These are phyloP conservation scores for Hylia prasina DNA, from an alignment of 2,113 vertebrate species.

Conservation along the genomic window DNA sequence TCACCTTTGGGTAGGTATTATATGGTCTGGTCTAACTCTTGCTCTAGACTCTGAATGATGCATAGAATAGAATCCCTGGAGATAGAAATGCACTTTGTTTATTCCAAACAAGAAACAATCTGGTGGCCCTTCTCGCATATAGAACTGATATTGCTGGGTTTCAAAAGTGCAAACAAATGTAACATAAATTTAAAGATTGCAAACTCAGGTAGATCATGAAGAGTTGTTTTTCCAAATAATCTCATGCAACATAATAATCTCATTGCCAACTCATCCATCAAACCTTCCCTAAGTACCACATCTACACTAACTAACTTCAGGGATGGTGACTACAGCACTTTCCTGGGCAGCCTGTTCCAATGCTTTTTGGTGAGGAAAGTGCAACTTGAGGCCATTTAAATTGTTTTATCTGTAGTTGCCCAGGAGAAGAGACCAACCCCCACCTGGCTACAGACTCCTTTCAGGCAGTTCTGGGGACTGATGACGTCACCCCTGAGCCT, in stretches of 20 bases:
- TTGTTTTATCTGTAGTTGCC: neutral
- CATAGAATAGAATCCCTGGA: neutral
- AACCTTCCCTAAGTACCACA: neutral
- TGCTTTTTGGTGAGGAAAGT: neutral
- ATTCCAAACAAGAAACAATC: neutral
- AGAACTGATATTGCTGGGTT: neutral
- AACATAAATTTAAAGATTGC: neutral
- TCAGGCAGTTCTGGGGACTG: neutral
- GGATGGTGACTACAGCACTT: neutral
- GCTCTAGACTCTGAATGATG: neutral
- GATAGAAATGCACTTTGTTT: neutral
- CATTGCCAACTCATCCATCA: neutral
- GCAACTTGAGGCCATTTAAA: neutral
- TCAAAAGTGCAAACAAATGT: neutral
- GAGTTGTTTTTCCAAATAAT: neutral
- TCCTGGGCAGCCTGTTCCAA: neutral
- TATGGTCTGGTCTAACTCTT: neutral
- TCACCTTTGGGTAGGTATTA: neutral
- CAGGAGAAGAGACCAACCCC: neutral
- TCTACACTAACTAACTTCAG: neutral
- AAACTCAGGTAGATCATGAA: neutral
- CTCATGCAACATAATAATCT: neutral
- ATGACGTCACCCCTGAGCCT: neutral
- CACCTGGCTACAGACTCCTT: neutral
- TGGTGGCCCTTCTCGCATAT: neutral